Conservation (phyloP, 1,140 invertebrate species). For the Caenorhabditis tropicalis region DNA sequence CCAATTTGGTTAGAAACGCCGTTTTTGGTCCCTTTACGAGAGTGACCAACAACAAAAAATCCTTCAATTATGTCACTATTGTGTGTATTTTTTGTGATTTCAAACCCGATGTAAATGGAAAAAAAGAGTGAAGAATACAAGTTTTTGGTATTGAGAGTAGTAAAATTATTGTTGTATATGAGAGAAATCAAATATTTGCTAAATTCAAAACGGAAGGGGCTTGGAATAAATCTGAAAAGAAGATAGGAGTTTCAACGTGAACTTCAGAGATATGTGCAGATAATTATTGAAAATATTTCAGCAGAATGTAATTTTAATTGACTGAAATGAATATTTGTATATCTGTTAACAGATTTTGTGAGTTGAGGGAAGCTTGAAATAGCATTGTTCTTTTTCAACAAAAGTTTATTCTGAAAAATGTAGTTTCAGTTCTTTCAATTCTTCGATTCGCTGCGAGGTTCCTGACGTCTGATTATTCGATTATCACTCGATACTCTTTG, state of each 20-base stretch:
- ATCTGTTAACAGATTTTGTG: not conserved
- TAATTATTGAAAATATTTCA: not conserved
- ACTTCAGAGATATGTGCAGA: too few relatives aligned
- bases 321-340: not conserved
- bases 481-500: not conserved
- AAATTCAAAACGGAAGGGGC: not conserved
- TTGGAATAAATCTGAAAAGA: not conserved
- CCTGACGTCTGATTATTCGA: not conserved
- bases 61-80: constrained; percentile 32
- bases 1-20: constrained; percentile 12
- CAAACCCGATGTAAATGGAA: not conserved
- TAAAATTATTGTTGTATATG: not conserved
- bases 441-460: not conserved
- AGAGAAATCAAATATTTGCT: too few relatives aligned
- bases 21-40: not conserved
- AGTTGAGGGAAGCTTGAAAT: not conserved
- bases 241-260: too few relatives aligned
- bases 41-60: not conserved
- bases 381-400: not conserved
- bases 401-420: too few relatives aligned
- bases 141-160: not conserved
- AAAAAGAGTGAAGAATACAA: not conserved
- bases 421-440: not conserved
- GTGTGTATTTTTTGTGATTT: constrained; percentile 34
- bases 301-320: not conserved